A percentile compares a stretch with the other conserved stretches of the same genome.
These are phyloP conservation scores for Siderastrea radians DNA, from an alignment of 92 coral and sea anemone genomes.

Conservation along the genomic window DNA sequence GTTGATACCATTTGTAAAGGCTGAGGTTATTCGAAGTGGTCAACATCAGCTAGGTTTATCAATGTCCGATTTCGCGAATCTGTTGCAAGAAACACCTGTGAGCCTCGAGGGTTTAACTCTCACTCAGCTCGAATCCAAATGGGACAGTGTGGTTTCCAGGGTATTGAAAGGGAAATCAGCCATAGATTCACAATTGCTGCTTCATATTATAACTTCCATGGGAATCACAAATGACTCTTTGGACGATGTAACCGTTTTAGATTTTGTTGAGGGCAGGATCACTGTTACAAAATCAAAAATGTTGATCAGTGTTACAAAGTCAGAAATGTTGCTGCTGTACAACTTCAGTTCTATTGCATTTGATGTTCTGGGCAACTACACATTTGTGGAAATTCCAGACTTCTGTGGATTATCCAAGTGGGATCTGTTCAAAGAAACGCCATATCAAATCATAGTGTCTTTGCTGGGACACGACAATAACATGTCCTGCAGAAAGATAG, in stretches of 20 bases:
- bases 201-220: slow-evolving; percentile 14
- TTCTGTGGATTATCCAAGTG: slow-evolving; percentile 48
- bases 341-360: slow-evolving; percentile 42
- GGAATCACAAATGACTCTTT: slow-evolving; percentile 18
- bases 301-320: slow-evolving; percentile 54
- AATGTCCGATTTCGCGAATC: slow-evolving; percentile 32
- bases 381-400: slow-evolving; percentile 62
- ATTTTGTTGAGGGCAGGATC: slow-evolving; percentile 51
- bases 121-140: slow-evolving; percentile 58
- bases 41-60: slow-evolving; percentile 56
- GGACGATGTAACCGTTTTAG: slow-evolving; percentile 46
- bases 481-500: slow-evolving; percentile 66
- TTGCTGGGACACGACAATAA: slow-evolving; percentile 63
- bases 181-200: slow-evolving; percentile 46
- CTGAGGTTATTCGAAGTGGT: slow-evolving; percentile 71
- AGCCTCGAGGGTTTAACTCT: slow-evolving; percentile 44
- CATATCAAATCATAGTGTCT: slow-evolving; percentile 42
- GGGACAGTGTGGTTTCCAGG: slow-evolving; percentile 69
- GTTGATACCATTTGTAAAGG: slow-evolving; percentile 59
- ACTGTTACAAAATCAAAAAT: slow-evolving; percentile 55
- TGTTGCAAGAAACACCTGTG: slow-evolving; percentile 36
- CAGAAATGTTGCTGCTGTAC: slow-evolving; percentile 62
- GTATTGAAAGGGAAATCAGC: slow-evolving; percentile 56
- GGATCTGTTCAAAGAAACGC: slow-evolving; percentile 18
- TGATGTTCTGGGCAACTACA: slow-evolving; percentile 59